phyloP scores from a whole-genome alignment of 2,797 vertebrate genomes.

The Pipistrellus pipistrellus region DNA sequence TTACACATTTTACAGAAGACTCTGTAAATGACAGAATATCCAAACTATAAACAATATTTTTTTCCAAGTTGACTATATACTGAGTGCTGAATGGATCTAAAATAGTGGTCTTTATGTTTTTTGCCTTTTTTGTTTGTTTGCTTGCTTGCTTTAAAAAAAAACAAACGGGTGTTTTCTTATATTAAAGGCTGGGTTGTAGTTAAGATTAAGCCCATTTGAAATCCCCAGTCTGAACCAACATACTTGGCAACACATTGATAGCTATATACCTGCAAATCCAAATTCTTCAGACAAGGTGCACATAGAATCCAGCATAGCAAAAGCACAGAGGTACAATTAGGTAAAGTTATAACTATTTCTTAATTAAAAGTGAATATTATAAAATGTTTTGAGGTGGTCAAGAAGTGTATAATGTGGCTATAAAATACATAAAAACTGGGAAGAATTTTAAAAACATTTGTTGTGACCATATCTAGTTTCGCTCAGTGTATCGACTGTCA shows the following conservation, averaged over 20 bases:
- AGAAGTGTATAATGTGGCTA: neutral
- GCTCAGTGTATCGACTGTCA: too few species aligned
- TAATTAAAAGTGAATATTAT: slow-evolving; percentile 48
- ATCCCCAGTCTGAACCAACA: neutral
- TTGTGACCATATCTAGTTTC: too few species aligned
- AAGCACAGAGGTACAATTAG: neutral
- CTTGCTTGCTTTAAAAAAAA: neutral
- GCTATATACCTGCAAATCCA: neutral
- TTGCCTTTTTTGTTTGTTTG: neutral
- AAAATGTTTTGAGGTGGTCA: neutral
- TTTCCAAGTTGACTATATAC: neutral
- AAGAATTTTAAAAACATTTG: neutral
- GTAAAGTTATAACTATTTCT: neutral
- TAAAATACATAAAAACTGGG: neutral
- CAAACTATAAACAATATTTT: neutral
- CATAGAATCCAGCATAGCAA: neutral
- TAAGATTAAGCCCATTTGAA: neutral
- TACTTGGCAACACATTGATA: neutral
- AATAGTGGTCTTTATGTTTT: neutral
- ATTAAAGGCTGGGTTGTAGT: neutral
- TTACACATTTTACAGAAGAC: neutral
- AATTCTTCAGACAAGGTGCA: neutral
- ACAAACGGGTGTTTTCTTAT: neutral
- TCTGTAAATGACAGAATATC: neutral
- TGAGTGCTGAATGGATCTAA: neutral